Conservation (phyloP, 23 tunicate genomes). For the Ciona savignyi region DNA sequence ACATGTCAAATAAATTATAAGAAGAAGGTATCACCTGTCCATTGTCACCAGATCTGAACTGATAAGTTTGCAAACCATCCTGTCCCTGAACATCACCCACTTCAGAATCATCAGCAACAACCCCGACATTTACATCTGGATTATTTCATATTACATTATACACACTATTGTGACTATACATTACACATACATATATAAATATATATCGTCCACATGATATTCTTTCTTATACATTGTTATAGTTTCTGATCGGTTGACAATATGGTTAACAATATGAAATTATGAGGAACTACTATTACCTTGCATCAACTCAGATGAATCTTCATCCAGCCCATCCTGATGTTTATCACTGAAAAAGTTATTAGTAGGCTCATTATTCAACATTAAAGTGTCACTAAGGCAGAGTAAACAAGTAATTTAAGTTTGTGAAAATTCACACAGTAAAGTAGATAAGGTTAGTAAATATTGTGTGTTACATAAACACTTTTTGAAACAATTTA, state of each 20-base stretch:
- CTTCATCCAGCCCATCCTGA: slow-evolving; percentile 31
- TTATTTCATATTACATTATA: not conserved
- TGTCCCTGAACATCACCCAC: slow-evolving; percentile 28
- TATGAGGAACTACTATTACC: too few species aligned
- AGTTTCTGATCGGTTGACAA: too few species aligned
- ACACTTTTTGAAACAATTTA: not conserved
- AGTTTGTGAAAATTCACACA: not conserved
- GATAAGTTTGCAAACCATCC: slow-evolving; percentile 36
- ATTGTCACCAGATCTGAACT: slow-evolving; percentile 57
- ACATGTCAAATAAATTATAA: not conserved
- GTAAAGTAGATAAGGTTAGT: too few species aligned
- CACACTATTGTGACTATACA: too few species aligned
- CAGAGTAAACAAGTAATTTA: not conserved
- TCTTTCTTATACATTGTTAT: too few species aligned
- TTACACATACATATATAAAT: too few species aligned
- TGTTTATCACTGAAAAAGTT: slow-evolving; percentile 39
- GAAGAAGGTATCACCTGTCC: slow-evolving; percentile 38
- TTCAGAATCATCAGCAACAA: slow-evolving; percentile 14
- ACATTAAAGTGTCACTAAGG: not conserved
- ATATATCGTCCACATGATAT: too few species aligned
- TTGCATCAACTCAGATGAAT: slow-evolving; percentile 18
- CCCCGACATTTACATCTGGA: slow-evolving; percentile 15
- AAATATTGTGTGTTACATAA: too few species aligned
- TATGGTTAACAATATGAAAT: too few species aligned
- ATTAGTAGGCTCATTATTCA: too few species aligned